phyloP scores from a whole-genome alignment of 2,888 invertebrate genomes.

The Polyommatus icarus region DNA sequence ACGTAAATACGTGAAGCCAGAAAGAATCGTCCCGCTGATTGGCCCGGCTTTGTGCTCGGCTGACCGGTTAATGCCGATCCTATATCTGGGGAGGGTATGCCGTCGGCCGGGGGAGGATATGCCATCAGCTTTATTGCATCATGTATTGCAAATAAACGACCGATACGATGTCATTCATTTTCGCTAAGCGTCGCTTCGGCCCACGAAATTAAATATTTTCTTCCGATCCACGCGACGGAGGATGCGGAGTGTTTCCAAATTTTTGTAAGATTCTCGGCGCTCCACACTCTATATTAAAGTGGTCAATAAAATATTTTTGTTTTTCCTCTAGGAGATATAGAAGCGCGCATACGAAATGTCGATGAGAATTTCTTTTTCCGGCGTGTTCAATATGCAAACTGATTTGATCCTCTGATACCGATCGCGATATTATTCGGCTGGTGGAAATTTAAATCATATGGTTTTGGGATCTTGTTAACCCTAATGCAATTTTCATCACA shows the following conservation, averaged over 20 bases:
- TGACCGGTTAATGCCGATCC: conserved; percentile 75
- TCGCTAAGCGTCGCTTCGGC: background rate
- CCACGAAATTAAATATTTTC: conserved; percentile 14
- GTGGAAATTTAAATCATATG: conserved; percentile 8
- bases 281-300: background rate
- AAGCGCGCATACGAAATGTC: conserved; percentile 13
- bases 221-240: background rate
- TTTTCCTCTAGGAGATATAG: conserved; percentile 8
- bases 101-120: conserved; percentile 55
- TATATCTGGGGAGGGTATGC: conserved; percentile 61
- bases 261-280: background rate
- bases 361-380: conserved; percentile 10
- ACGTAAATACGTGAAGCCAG: conserved; percentile 73
- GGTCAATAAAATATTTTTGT: conserved; percentile 12
- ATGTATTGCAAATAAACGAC: conserved; percentile 40
- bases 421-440: background rate
- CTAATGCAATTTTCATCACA: conserved; percentile 8
- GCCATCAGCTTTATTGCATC: conserved; percentile 63
- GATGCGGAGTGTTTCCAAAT: background rate
- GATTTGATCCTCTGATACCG: conserved; percentile 18
- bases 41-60: conserved; percentile 70
- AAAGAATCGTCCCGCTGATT: conserved; percentile 74
- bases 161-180: conserved; percentile 6
- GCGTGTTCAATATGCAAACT: conserved; percentile 23
- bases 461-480: conserved; percentile 18